Base-by-base conservation (phyloP, 35 echinoderm and acorn worm genomes). In the Patiria miniata region DNA sequence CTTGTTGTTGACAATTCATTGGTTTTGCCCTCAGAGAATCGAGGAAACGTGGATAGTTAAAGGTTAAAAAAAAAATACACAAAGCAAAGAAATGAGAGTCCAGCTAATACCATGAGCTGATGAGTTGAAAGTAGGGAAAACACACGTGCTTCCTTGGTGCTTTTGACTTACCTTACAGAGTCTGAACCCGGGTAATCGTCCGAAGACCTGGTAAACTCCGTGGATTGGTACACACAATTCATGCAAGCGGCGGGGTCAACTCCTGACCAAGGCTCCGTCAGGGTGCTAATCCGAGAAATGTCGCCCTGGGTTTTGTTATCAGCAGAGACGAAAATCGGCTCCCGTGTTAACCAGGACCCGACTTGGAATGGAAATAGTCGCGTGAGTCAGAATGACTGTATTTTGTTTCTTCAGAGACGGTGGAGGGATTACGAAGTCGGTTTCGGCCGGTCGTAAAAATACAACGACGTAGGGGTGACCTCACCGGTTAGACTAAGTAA, bases 171-270 rank as follows among this genome's bases (percentile, higher is more conserved):
- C 65, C 65, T 73, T 73, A 5, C 65, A 32, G 65, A 23, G 29
- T 73, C 65, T 7, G 65, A 73, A 0, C 65, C 65, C 14, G 42
- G 12, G 34, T 36, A 73, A 23, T 73, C 65, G 65, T 73, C 65
- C 65, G 65, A 73, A 30, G 65, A 73, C 65, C 65, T 22, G 29
- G 26, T 73, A 73, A 73, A 73, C 65, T 73, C 65, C 65, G 65
- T 73, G 65, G 65, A 73, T 34, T 73, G 65, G 65, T 73, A 73
- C 65, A 73, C 65, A 30, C 65, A 73, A 73, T 73, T 73, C 65
- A 73, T 73, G 26, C 65, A 30, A 73, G 65, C 65, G 29, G 26
- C 22, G 65, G 65, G 65, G 42, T 73, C 65, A 73, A 73, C 65
- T 73, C n/a, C 65, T 36, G 65, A 73, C 65, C 65, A 73, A 30